Percentiles rank a stretch among this genome's conserved stretches.
phyloP scores from a whole-genome alignment of 2,888 invertebrate species.

The Microctonus aethiopoides region DNA sequence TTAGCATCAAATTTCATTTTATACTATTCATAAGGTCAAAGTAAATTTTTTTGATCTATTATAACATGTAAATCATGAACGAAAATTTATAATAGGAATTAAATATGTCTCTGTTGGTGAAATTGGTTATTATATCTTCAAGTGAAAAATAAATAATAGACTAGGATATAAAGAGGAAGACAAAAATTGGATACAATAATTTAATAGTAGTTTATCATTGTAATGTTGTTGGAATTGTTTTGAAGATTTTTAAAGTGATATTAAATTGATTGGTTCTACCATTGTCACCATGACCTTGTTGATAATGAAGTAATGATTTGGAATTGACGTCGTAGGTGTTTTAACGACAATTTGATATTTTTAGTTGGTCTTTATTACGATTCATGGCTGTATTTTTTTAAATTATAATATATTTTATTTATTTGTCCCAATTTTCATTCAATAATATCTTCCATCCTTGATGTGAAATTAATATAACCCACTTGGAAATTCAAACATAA shows the following conservation, averaged over 20 bases:
- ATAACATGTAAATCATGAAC: no score
- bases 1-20: not conserved
- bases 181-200: not conserved
- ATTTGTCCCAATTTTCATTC: not conserved
- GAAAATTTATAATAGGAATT: no score
- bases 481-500: slow-evolving; percentile 10
- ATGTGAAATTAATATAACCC: not conserved
- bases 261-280: not conserved
- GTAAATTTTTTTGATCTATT: no score
- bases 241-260: not conserved
- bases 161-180: not conserved
- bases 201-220: not conserved
- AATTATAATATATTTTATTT: not conserved
- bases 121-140: no score
- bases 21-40: not conserved
- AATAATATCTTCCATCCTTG: not conserved
- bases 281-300: not conserved
- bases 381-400: not conserved
- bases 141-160: not conserved
- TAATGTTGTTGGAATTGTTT: no score
- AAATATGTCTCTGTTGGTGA: not conserved
- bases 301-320: not conserved
- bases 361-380: not conserved
- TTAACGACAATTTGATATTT: not conserved
- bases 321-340: not conserved